phyloP scores from a whole-genome alignment of 2,113 vertebrate genomes.

The Halichoeres trimaculatus region DNA sequence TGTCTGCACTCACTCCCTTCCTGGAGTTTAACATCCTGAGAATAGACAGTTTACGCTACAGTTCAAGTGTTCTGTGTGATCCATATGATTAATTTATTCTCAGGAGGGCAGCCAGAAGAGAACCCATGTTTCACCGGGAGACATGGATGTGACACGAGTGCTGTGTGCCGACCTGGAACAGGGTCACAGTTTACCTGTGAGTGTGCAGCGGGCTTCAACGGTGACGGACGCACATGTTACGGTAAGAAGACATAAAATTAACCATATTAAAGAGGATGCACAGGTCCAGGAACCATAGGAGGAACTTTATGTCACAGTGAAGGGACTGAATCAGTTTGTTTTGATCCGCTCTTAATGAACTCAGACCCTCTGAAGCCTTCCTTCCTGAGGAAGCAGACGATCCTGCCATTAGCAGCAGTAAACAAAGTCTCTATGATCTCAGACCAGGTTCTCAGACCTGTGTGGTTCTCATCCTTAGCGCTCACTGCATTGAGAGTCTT shows the following conservation, averaged over 20 bases:
- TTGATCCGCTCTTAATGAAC: constrained; percentile 26
- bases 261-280: too few relatives aligned
- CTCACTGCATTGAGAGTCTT: background rate
- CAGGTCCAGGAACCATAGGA: too few relatives aligned
- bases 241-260: constrained; percentile 80
- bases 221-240: constrained; percentile 88
- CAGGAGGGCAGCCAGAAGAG: constrained; percentile 87
- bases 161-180: constrained; percentile 85
- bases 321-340: too few relatives aligned
- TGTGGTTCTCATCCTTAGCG: constrained; percentile 4
- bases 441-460: constrained; percentile 24
- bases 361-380: constrained; percentile 49
- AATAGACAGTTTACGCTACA: background rate
- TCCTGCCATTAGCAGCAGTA: constrained; percentile 56
- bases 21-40: constrained; percentile 45
- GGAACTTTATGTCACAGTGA: too few relatives aligned
- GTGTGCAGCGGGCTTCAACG: constrained; percentile 90
- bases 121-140: constrained; percentile 94
- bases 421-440: constrained; percentile 43
- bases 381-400: constrained; percentile 61
- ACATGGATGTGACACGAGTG: constrained; percentile 93
- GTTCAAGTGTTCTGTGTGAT: background rate
- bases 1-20: constrained; percentile 63
- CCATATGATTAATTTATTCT: background rate
- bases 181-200: constrained; percentile 88